Evolutionary conservation across 1,140 invertebrate species (phyloP), one percentile per base, ranked within the genome.

Genomic region (Pseudachorutes palmiensis): DNA sequence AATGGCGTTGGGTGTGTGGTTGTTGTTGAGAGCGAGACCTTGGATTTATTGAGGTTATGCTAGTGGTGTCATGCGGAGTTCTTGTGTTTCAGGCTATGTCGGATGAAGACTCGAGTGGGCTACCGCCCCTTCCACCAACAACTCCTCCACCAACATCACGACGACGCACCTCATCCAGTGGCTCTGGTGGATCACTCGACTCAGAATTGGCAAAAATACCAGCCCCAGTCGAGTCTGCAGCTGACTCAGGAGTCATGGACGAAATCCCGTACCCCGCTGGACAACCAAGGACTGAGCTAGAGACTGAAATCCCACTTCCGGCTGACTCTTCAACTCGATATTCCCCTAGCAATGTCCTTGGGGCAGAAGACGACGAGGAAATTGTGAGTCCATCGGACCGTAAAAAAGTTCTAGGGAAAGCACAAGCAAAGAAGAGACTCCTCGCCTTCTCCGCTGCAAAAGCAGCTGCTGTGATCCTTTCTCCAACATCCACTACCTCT

Each of bases 391-490:
- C 67, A 14, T 59, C 67, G 22, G 63, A 67, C 26, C 29, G 22
- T 16, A 61, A 61, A 31, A 67, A 64, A 36, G 72, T 76, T 1
- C 66, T 78, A n/a, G 76, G 76, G n/a, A 75, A 74, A 65, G 66
- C 66, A 24, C 76, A 77, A 65, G 77, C 77, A 0, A 77, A 77
- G 70, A 77, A 78, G 67, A 68, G 77, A 12, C 65, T 78, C 1
- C 70, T 76, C 45, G 77, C 77, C 2, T 78, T 77, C 68, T 78
- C 77, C 24, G 75, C 75, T 62, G 75, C 76, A 14, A 78, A 77
- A 63, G 62, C 72, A 57, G 71, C 69, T 24, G 70, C 69, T 19
- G 55, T 55, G 1, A 19, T 41, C 36, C 19, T 19, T 19, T 41
- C 36, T 19, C 61, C 68, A 22, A 45, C 65, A 29, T 24, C 64